A percentile compares a stretch with the other conserved stretches of the same genome.
phyloP scores from a whole-genome alignment of 2,888 invertebrate species.

The Drosophila setosimentum region DNA sequence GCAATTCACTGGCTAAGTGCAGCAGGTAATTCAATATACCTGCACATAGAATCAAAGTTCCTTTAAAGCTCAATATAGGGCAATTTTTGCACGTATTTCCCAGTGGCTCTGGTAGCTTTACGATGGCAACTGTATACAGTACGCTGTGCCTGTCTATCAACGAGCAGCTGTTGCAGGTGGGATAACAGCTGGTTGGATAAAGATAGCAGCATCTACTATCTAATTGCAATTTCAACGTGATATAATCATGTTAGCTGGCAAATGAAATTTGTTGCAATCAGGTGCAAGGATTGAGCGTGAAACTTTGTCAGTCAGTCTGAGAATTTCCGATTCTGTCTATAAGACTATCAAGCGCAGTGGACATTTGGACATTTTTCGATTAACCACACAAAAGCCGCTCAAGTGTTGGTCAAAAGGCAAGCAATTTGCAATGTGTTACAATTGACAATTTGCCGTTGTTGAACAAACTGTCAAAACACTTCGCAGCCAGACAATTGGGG shows the following conservation, averaged over 20 bases:
- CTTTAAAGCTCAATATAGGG: slow-evolving; percentile 44
- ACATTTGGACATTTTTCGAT: slow-evolving; percentile 18
- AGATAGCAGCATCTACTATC: slow-evolving; percentile 12
- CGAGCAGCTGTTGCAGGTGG: background rate
- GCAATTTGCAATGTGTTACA: slow-evolving; percentile 7
- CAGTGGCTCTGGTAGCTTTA: slow-evolving; percentile 11
- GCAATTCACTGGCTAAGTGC: slow-evolving; percentile 69
- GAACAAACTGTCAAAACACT: no score
- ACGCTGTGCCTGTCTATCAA: background rate
- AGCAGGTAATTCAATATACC: slow-evolving; percentile 70
- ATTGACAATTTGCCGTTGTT: slow-evolving; percentile 32
- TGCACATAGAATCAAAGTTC: slow-evolving; percentile 19
- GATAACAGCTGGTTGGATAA: background rate
- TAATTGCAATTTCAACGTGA: slow-evolving; percentile 70
- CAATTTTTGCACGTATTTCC: slow-evolving; percentile 36
- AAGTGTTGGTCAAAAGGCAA: background rate
- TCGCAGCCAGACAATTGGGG: slow-evolving; percentile 16
- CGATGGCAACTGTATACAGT: background rate
- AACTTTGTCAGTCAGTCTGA: slow-evolving; percentile 3
- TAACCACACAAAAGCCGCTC: background rate
- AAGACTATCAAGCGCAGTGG: slow-evolving; percentile 6
- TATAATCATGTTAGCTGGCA: slow-evolving; percentile 67
- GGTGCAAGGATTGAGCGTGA: slow-evolving; percentile 42
- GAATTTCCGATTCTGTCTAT: slow-evolving; percentile 34
- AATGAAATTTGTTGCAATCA: slow-evolving; percentile 71